Evolutionary conservation across 1,140 invertebrate species (phyloP).

Genomic region (Zelostemma sp.): DNA sequence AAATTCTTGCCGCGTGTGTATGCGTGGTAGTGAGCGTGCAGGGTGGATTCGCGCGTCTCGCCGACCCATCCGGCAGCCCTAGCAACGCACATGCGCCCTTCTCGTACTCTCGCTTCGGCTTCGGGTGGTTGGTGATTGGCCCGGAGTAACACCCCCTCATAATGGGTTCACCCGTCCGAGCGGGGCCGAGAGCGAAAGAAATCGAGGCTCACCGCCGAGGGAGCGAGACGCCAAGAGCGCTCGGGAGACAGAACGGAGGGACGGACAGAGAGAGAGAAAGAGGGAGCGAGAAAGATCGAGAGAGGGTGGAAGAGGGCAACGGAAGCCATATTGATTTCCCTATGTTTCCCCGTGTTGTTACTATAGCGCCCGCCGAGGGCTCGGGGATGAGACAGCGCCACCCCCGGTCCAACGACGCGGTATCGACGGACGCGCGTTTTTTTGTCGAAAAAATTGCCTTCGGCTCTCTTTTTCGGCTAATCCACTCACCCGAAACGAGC

Average conservation of each 20-base stretch:
- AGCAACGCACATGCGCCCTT: conserved; percentile 71
- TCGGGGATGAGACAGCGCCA: conserved; percentile 59
- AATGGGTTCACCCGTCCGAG: conserved; percentile 71
- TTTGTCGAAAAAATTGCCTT: conserved; percentile 33
- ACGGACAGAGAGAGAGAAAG: no score
- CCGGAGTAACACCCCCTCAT: conserved; percentile 71
- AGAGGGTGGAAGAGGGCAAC: conserved; percentile 64
- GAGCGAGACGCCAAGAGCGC: conserved; percentile 18
- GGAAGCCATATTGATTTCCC: conserved; percentile 72
- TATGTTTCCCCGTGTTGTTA: conserved; percentile 72
- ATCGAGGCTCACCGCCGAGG: conserved; percentile 12
- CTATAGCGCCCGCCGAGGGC: conserved; percentile 67
- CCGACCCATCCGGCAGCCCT: conserved; percentile 67
- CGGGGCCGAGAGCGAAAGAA: conserved; percentile 48
- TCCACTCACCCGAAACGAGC: conserved; percentile 31
- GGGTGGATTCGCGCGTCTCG: conserved; percentile 57
- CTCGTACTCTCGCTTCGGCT: conserved; percentile 54
- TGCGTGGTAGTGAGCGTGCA: conserved; percentile 22
- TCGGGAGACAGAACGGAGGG: conserved; percentile 22
- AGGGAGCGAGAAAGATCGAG: no score
- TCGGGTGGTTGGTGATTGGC: conserved; percentile 69
- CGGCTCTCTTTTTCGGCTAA: conserved; percentile 30
- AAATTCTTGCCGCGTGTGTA: conserved; percentile 16
- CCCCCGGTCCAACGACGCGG: conserved; percentile 51
- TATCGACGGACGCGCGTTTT: conserved; percentile 52